phyloP scores from a whole-genome alignment of 2,113 vertebrate genomes.

The Furnarius figulus region DNA sequence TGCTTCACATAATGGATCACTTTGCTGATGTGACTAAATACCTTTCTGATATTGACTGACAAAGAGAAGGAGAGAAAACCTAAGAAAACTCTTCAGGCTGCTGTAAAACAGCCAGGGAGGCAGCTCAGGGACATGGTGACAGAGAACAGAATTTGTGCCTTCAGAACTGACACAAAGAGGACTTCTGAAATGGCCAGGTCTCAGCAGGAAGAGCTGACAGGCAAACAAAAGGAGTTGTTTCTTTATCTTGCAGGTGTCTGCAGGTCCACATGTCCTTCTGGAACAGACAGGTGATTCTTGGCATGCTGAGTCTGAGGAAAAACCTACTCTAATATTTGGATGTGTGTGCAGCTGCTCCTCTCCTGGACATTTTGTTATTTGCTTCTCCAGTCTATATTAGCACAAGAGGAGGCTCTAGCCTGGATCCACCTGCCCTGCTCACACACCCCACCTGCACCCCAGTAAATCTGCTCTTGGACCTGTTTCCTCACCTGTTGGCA shows the following conservation, averaged over 20 bases:
- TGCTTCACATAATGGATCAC: slow-evolving; percentile 18
- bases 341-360: neutral
- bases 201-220: neutral
- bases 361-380: neutral
- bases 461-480: neutral
- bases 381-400: neutral
- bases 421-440: neutral
- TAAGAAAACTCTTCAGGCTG: neutral
- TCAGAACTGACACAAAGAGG: neutral
- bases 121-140: neutral
- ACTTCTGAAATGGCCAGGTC: neutral
- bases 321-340: neutral
- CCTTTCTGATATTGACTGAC: neutral
- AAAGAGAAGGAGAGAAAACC: neutral
- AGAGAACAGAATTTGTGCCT: neutral
- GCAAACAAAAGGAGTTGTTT: neutral
- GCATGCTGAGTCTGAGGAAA: neutral
- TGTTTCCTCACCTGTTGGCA: neutral
- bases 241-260: neutral
- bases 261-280: neutral
- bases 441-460: no score
- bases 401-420: neutral
- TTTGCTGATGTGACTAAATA: slow-evolving; percentile 36
- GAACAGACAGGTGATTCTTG: neutral
- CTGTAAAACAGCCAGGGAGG: neutral